These are phyloP conservation scores for Congeria kusceri DNA, from an alignment of 2,888 invertebrate genomes.

Conservation along the genomic window DNA sequence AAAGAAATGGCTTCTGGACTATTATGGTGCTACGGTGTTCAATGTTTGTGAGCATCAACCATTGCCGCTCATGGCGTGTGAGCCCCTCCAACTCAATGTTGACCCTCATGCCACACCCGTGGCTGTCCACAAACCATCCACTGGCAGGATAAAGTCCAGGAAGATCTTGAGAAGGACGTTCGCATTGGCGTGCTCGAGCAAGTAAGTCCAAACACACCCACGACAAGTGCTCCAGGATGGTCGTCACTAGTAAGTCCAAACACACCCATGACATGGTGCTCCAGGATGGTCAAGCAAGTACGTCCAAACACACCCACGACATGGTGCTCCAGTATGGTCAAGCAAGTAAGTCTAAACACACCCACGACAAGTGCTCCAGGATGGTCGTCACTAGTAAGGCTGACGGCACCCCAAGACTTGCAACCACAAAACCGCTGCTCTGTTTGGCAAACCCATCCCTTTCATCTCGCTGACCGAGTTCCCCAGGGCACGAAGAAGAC, in stretches of 20 bases:
- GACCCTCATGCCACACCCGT: constrained; percentile 55
- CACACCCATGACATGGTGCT: too few species aligned
- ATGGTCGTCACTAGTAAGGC: constrained; percentile 38
- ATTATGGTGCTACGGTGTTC: too few species aligned
- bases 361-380: too few species aligned
- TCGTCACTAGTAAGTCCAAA: too few species aligned
- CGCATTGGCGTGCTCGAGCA: too few species aligned
- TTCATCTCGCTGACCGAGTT: too few species aligned
- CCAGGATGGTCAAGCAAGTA: too few species aligned
- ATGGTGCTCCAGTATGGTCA: constrained; percentile 35
- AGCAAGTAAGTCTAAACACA: constrained; percentile 34
- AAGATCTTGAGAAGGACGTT: constrained; percentile 42
- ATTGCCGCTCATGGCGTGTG: constrained; percentile 51
- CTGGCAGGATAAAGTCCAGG: constrained; percentile 44
- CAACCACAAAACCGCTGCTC: constrained; percentile 39
- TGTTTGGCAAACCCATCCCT: constrained; percentile 61
- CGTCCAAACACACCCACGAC: too few species aligned
- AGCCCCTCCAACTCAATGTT: constrained; percentile 51
- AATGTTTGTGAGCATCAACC: constrained; percentile 55
- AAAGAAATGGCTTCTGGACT: constrained; percentile 36
- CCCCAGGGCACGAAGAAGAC: constrained; percentile 58
- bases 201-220: too few species aligned
- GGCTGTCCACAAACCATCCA: constrained; percentile 50
- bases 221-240: constrained; percentile 5
- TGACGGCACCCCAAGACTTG: constrained; percentile 34